These are phyloP conservation scores for Thecocarcelia acutangulata DNA, from an alignment of 2,888 invertebrate species.

Conservation along the genomic window DNA sequence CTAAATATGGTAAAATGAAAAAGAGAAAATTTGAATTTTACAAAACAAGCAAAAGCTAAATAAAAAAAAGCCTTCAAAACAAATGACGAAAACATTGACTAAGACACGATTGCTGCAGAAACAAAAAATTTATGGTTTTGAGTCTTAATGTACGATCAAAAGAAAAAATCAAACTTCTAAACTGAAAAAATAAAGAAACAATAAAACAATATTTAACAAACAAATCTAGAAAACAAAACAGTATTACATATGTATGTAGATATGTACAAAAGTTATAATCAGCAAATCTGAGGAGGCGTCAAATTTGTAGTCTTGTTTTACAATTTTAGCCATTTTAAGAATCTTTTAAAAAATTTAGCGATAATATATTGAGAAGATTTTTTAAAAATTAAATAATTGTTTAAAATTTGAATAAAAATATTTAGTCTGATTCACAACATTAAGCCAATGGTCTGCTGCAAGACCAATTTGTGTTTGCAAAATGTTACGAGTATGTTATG, in stretches of 20 bases:
- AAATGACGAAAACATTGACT: constrained; percentile 11
- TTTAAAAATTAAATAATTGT: neutral
- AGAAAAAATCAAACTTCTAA: constrained; percentile 36
- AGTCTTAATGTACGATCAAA: neutral
- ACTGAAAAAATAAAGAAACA: constrained; percentile 1
- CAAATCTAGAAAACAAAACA: constrained; percentile 19
- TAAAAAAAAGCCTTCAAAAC: constrained; percentile 42
- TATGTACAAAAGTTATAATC: constrained; percentile 20
- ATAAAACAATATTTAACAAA: neutral
- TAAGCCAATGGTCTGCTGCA: neutral
- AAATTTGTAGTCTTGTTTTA: constrained; percentile 52
- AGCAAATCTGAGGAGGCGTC: constrained; percentile 61
- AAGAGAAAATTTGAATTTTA: constrained; percentile 47
- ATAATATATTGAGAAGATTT: neutral
- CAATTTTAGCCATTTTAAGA: constrained; percentile 57
- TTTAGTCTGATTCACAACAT: neutral
- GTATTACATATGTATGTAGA: too few relatives aligned
- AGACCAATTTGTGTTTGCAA: too few relatives aligned
- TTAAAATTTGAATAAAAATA: neutral
- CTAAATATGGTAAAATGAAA: constrained; percentile 59
- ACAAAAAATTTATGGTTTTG: constrained; percentile 20
- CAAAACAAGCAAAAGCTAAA: constrained; percentile 2
- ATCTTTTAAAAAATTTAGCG: constrained; percentile 27
- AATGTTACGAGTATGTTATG: too few relatives aligned
- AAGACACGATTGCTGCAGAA: constrained; percentile 22